Evolutionary conservation across 2,888 invertebrate genomes (phyloP).

Genomic region (Myopa tessellatipennis): DNA sequence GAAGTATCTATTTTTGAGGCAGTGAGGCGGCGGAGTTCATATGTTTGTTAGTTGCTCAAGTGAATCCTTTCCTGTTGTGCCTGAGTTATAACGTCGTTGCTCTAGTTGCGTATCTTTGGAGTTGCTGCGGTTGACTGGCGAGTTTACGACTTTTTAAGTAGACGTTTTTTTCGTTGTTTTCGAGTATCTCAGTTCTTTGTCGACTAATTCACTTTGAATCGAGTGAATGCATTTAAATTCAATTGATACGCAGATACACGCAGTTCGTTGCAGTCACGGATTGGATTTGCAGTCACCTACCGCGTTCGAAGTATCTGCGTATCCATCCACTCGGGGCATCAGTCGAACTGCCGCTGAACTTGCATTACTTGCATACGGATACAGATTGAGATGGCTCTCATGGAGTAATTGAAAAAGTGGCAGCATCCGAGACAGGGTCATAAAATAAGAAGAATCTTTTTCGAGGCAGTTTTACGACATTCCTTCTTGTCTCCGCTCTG

Average conservation of each 20-base stretch:
- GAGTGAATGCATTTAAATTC: slow-evolving; percentile 28
- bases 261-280: not conserved
- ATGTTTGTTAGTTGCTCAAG: not conserved
- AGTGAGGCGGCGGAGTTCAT: not conserved
- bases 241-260: slow-evolving; percentile 26
- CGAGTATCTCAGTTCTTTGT: not conserved
- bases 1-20: not conserved
- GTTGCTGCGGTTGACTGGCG: slow-evolving; percentile 35
- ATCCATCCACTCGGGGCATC: no score
- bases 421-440: slow-evolving; percentile 36
- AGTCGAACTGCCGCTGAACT: no score
- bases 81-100: not conserved
- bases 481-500: slow-evolving; percentile 14
- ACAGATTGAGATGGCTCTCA: not conserved
- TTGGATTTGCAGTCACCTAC: slow-evolving; percentile 20
- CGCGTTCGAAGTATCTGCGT: slow-evolving; percentile 19
- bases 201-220: slow-evolving; percentile 16
- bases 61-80: slow-evolving; percentile 29
- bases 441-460: slow-evolving; percentile 40
- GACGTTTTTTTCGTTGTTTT: slow-evolving; percentile 45
- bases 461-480: slow-evolving; percentile 42
- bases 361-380: not conserved
- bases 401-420: slow-evolving; percentile 25
- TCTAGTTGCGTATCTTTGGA: slow-evolving; percentile 4
- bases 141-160: slow-evolving; percentile 54